Evolutionary conservation across 2,113 vertebrate species (phyloP).

Genomic region (Hypanus sabinus): DNA sequence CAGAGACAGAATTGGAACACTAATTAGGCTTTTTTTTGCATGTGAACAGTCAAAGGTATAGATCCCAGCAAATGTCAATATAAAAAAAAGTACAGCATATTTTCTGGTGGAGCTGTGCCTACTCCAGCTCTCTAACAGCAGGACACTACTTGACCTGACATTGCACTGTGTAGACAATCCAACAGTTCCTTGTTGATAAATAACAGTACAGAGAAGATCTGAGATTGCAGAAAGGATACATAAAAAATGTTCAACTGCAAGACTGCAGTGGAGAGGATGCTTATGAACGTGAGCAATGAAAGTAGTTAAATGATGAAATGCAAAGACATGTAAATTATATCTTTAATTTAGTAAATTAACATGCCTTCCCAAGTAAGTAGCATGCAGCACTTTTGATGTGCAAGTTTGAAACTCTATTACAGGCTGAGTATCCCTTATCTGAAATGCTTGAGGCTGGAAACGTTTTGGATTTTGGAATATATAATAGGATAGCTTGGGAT

Average conservation of each 20-base stretch:
- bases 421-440: too few relatives aligned
- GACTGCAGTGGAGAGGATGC: not conserved
- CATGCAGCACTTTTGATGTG: not conserved
- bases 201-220: not conserved
- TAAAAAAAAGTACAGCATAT: not conserved
- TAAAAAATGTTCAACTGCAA: not conserved
- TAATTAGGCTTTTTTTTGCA: not conserved
- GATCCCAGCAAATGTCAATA: constrained; percentile 7
- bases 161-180: not conserved
- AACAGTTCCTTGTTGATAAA: not conserved
- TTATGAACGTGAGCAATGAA: not conserved
- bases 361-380: not conserved
- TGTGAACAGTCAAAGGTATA: not conserved
- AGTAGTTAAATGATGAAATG: not conserved
- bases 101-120: not conserved
- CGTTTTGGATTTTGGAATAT: too few relatives aligned
- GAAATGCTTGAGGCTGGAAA: too few relatives aligned
- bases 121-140: not conserved
- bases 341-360: not conserved
- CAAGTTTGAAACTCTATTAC: not conserved
- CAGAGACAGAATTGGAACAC: constrained; percentile 2
- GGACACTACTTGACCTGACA: not conserved
- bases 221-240: not conserved
- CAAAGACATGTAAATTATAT: not conserved
- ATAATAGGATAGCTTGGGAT: too few relatives aligned